Conservation (phyloP, 2,113 vertebrate genomes). For the Pseudopodoces humilis region DNA sequence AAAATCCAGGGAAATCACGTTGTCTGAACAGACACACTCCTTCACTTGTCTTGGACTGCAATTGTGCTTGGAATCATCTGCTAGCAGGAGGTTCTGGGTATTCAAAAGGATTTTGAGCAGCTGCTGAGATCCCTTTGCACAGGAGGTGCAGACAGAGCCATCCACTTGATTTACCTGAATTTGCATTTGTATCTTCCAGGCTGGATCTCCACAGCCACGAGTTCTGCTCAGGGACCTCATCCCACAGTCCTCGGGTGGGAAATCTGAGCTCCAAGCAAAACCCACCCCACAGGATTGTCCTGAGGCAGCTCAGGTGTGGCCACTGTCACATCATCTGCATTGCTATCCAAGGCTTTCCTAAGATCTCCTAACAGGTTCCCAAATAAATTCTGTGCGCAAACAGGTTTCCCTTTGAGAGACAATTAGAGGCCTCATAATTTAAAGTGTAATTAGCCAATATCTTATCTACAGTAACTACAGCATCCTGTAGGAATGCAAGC, state of each 20-base stretch:
- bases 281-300: not conserved
- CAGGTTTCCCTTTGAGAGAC: not conserved
- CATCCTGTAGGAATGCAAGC: not conserved
- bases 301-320: not conserved
- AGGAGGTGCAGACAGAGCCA: not conserved
- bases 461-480: constrained; percentile 21
- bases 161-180: not conserved
- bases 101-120: not conserved
- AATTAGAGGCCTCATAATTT: constrained; percentile 35
- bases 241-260: not conserved
- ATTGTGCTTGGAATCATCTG: constrained; percentile 6
- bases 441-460: not conserved
- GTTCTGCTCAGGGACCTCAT: not conserved
- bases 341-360: not conserved
- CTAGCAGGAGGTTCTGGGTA: not conserved
- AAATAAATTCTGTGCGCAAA: not conserved
- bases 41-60: not conserved
- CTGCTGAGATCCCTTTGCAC: not conserved
- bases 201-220: not conserved
- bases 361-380: not conserved
- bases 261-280: not conserved
- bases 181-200: not conserved
- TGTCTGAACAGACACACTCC: not conserved
- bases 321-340: not conserved
- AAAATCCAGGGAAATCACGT: not conserved